Percentiles rank a stretch among this genome's conserved stretches.
phyloP scores from a whole-genome alignment of 2,113 vertebrate genomes.

The Rallus limicola region DNA sequence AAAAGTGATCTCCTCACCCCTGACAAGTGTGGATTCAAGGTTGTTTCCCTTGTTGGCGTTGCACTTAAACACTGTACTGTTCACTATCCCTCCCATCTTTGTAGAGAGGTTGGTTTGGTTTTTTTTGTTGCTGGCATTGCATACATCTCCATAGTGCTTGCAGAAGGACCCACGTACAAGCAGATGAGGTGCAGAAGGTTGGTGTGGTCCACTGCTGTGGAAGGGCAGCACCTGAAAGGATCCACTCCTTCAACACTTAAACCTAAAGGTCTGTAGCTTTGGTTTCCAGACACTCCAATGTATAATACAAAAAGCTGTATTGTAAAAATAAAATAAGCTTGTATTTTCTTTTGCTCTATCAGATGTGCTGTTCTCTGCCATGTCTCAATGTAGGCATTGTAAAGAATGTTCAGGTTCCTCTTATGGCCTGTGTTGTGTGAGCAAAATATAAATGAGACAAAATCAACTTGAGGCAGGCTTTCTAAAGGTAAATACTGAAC shows the following conservation, averaged over 20 bases:
- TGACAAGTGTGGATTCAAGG: no score
- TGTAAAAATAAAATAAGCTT: no score
- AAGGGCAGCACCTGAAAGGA: background rate
- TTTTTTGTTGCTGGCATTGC: background rate
- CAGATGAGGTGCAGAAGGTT: background rate
- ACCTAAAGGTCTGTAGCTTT: background rate
- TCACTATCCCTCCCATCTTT: background rate
- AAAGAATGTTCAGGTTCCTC: background rate
- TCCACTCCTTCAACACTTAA: background rate
- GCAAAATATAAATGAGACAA: background rate
- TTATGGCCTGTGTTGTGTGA: background rate
- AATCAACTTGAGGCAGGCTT: background rate
- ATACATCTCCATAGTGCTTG: background rate
- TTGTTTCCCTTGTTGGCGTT: background rate
- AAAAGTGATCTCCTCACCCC: background rate
- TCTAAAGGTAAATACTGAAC: background rate
- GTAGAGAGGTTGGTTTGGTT: background rate
- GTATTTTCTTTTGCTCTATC: background rate
- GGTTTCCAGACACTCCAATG: background rate
- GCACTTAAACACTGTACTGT: background rate
- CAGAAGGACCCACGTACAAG: background rate
- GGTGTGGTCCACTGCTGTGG: background rate
- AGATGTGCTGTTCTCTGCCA: no score
- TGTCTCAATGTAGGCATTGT: no score
- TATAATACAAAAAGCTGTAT: background rate